Conservation (phyloP, 2,888 invertebrate genomes). For the Sinhomidia bicolor region DNA sequence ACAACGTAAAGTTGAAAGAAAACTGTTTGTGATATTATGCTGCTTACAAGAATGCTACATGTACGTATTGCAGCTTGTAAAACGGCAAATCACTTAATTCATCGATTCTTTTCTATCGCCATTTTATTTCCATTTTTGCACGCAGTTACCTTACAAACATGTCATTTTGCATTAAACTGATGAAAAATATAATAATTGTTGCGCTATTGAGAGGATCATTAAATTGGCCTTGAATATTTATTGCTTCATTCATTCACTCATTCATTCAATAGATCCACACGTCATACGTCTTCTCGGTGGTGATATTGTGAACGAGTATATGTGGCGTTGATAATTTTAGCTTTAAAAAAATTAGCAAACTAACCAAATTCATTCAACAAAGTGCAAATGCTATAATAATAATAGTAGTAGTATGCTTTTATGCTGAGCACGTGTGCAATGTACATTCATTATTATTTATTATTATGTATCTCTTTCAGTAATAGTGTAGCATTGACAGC, state of each 20-base stretch:
- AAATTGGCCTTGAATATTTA: constrained; percentile 24
- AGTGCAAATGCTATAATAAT: too few species aligned
- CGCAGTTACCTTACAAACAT: constrained; percentile 1
- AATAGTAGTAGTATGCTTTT: not conserved
- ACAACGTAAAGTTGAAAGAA: too few species aligned
- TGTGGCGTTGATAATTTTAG: not conserved
- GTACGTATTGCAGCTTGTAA: too few species aligned
- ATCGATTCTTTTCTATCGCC: not conserved
- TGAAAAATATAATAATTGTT: not conserved
- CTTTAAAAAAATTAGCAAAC: not conserved
- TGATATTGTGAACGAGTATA: not conserved
- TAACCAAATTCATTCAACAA: constrained; percentile 15
- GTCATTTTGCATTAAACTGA: constrained; percentile 1
- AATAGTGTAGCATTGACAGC: too few species aligned
- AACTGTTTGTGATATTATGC: too few species aligned
- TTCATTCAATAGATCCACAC: too few species aligned
- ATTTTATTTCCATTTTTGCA: not conserved
- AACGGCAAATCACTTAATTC: not conserved
- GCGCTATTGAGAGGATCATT: not conserved
- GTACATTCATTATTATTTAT: not conserved
- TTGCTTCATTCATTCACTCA: constrained; percentile 24
- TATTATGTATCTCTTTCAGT: too few species aligned
- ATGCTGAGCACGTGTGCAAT: not conserved
- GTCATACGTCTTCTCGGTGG: not conserved
- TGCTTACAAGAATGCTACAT: not conserved